Evolutionary conservation across 2,113 vertebrate species (phyloP).

Genomic region (Pteropus alecto): DNA sequence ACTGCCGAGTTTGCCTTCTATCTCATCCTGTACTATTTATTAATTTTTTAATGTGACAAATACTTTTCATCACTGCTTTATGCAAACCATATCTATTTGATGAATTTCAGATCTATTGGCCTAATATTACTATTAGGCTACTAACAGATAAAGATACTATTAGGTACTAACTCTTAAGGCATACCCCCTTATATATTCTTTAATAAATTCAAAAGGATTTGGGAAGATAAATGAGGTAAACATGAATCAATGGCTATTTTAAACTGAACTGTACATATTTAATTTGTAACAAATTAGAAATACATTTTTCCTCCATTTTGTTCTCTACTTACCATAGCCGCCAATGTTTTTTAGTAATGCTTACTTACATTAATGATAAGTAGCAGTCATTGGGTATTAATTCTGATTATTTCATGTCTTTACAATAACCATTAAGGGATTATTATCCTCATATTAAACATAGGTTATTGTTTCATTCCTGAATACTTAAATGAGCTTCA

Average conservation of each 20-base stretch:
- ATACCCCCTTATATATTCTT: not conserved
- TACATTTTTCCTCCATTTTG: not conserved
- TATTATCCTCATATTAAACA: not conserved
- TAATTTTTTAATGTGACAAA: not conserved
- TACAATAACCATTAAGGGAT: not conserved
- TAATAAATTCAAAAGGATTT: not conserved
- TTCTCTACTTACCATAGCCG: not conserved
- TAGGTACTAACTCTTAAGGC: no score
- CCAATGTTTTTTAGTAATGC: not conserved
- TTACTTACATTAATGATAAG: not conserved
- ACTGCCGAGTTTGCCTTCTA: not conserved
- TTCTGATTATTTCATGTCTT: not conserved
- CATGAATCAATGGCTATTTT: not conserved
- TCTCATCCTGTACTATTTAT: not conserved
- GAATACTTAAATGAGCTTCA: not conserved
- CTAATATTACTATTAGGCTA: not conserved
- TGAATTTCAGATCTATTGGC: not conserved
- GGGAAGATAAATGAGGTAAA: not conserved
- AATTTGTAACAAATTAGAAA: not conserved
- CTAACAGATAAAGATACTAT: no score
- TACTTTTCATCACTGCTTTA: not conserved
- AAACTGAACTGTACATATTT: not conserved
- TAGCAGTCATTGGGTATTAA: not conserved
- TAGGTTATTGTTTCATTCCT: not conserved
- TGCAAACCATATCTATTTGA: not conserved